Base-by-base conservation (phyloP, 2,113 vertebrate genomes). In the Monarcha castaneiventris region DNA sequence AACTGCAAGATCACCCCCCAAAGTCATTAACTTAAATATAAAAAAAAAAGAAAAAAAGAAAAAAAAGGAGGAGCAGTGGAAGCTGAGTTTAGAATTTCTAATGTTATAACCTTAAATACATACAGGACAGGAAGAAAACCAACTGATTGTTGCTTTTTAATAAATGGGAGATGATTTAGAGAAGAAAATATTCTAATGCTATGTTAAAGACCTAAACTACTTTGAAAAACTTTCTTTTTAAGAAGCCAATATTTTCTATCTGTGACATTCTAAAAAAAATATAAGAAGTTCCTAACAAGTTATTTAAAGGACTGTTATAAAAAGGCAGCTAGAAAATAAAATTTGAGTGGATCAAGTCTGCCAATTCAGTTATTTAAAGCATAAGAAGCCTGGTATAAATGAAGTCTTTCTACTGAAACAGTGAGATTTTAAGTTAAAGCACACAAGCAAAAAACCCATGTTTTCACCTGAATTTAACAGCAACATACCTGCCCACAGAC, bases 41-140 rank as follows among this genome's bases (percentile, higher is more conserved):
- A 41, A 41, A 62, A 54, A n/a, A 55, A 27, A 43, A 73, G 18
- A 15, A 3, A 39, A 39, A 49, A 52, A 55, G 37, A 66, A 66
- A 56, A 35, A 23, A 6, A 21, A 18, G 0, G 2, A 8, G 19
- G 7, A 10, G 4, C 7, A 0, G 2, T 26, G 6, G 14, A 16
- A 52, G n/a, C 49, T 55, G 37, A 75, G 39, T 41, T 82, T 79
- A 62, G 66, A 58, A 75, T 41, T 64, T 91, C 61, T 58, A 39
- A 39, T 46, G 9, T 83, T 78, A 83, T 46, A 88, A 91, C 17
- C 44, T 87, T 82, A 85, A 93, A 86, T 82, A 48, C 2, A 3
- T 80, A 52, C 11, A 69, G 27, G 35, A 73, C 46, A 95, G 63
- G 75, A 97, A 93, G 67, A n/a, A 95, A 95, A 93, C 8, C 10